Conservation (phyloP, 1,140 invertebrate species). For the Brachionus koreanus region DNA sequence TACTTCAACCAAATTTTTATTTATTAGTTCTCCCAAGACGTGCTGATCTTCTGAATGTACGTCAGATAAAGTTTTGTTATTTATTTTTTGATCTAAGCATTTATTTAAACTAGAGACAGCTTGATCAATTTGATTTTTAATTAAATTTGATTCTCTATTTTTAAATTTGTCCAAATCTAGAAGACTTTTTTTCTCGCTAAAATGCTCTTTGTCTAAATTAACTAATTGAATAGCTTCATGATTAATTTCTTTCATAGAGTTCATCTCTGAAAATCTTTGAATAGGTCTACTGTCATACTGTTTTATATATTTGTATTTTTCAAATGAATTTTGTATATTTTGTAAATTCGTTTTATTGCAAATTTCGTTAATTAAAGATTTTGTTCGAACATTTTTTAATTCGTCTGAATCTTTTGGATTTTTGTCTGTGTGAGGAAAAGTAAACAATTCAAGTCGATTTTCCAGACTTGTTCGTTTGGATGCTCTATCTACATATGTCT, state of each 20-base stretch:
- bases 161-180: neutral
- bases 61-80: neutral
- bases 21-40: neutral
- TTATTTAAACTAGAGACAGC: neutral
- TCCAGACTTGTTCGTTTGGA: neutral
- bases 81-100: neutral
- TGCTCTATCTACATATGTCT: neutral
- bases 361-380: neutral
- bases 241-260: neutral
- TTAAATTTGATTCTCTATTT: neutral
- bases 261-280: neutral
- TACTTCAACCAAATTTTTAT: neutral
- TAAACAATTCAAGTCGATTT: constrained; percentile 6
- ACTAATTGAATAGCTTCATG: neutral
- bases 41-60: neutral
- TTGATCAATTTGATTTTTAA: neutral
- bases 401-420: neutral
- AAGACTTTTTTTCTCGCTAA: neutral
- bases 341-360: neutral
- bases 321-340: neutral
- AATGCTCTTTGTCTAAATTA: neutral
- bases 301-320: neutral
- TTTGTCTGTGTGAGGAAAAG: neutral
- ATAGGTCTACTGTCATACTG: neutral
- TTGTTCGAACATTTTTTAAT: neutral